These are phyloP conservation scores for Elephantulus edwardii DNA, from an alignment of 2,113 vertebrate species.

Conservation along the genomic window DNA sequence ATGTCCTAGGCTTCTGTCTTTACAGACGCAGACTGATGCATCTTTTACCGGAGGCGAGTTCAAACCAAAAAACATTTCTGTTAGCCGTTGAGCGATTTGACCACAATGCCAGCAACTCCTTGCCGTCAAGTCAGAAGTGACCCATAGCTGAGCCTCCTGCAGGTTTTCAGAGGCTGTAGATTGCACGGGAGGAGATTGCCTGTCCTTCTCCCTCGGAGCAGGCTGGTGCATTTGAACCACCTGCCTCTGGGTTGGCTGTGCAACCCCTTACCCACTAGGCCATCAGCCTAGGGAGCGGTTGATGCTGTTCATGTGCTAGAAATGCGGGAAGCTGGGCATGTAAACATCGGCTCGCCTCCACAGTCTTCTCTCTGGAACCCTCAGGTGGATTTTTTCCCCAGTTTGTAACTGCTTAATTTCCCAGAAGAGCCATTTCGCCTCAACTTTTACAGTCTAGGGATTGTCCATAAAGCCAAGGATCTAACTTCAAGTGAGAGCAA, in stretches of 20 bases:
- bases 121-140: too few relatives aligned
- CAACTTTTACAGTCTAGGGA: not conserved
- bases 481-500: constrained; percentile 14
- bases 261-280: too few relatives aligned
- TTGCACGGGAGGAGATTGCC: too few relatives aligned
- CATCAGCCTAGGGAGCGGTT: too few relatives aligned
- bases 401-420: not conserved
- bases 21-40: not conserved
- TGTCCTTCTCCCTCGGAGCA: too few relatives aligned
- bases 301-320: too few relatives aligned
- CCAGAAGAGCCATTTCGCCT: too few relatives aligned
- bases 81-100: not conserved
- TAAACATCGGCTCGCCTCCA: not conserved
- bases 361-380: not conserved
- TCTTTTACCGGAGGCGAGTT: not conserved
- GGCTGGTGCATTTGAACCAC: too few relatives aligned
- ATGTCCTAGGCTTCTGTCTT: not conserved
- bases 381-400: not conserved
- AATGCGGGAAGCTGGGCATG: not conserved
- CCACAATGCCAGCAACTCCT: not conserved
- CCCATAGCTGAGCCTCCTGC: too few relatives aligned
- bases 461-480: not conserved
- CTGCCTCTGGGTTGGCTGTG: too few relatives aligned
- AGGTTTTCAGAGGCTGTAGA: too few relatives aligned
- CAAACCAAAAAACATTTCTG: not conserved